Base-by-base conservation (phyloP, 2,797 vertebrate genomes). In the Macroramphosus scolopax region DNA sequence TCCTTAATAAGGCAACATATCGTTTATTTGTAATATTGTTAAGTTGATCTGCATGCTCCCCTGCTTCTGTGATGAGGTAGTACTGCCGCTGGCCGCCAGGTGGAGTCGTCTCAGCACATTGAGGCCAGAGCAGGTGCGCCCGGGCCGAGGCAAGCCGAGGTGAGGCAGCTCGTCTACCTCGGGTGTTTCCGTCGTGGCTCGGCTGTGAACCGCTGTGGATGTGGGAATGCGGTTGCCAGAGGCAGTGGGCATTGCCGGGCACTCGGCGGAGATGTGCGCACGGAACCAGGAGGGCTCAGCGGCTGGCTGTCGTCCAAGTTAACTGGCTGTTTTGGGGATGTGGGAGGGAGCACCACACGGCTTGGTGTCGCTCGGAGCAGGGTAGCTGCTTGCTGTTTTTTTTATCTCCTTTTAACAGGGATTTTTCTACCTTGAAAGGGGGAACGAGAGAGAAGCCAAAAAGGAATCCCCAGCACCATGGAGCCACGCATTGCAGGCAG, bases 401-500 rank as follows among this genome's bases (percentile, higher is more conserved):
- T 13, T 18, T 34, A 5, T 35, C 26, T 15, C 34, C 30, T 49
- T 65, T 44, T 53, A 14, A 15, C 22, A 41, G 66, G 61, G 63
- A 54, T 53, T 62, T 77, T 68, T 64, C 51, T 56, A 29, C 44
- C 18, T 63, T 52, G 46, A 54, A 7, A 13, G 17, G 17, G 6
- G 25, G 54, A 67, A 64, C 50, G 68, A 72, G 67, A 70, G 46
- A 52, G 51, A 20, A 62, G 36, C 68, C 61, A 38, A 30, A 47
- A n/a, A 72, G 76, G 80, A 82, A 75, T 74, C 80, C 79, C 82
- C 82, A 50, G 72, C 77, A 67, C 54, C 8, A 70, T 77, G 85
- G 83, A 87, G 76, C 80, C 84, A 54, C 76, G 82, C 85, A 85
- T 13, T 84, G 84, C 87, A 86, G 85, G 56, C 84, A 70, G 63